A percentile compares a stretch with the other conserved stretches of the same genome.
Conservation (phyloP, 2,113 vertebrate species). For the Artemisiospiza belli region DNA sequence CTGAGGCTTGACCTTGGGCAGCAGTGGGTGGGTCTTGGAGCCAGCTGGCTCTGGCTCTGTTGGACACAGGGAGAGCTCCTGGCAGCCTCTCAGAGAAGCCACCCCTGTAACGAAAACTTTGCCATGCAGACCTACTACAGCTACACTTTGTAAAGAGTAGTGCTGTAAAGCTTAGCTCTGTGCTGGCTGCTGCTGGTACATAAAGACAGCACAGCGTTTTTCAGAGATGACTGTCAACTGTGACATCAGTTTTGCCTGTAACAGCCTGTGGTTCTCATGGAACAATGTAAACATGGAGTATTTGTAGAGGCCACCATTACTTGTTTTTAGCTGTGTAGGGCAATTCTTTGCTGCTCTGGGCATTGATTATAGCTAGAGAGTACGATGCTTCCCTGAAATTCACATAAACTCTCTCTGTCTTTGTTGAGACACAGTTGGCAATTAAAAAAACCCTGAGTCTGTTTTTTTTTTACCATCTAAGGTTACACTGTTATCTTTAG, state of each 20-base stretch:
- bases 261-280: fast-evolving
- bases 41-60: neutral
- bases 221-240: neutral
- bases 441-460: neutral
- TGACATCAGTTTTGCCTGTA: neutral
- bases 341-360: neutral
- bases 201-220: neutral
- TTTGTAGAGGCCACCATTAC: neutral
- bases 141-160: neutral
- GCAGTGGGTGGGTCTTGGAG: neutral
- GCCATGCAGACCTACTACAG: neutral
- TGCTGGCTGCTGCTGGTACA: neutral
- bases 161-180: neutral
- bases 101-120: neutral
- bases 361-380: neutral
- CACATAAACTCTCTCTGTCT: neutral
- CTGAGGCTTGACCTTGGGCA: neutral
- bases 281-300: neutral
- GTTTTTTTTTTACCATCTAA: neutral
- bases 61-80: neutral
- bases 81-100: neutral
- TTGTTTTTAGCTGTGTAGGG: neutral
- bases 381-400: neutral
- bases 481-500: neutral
- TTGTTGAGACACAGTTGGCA: neutral